Conservation (phyloP, 2,888 invertebrate genomes). For the Cerastis leucographa region DNA sequence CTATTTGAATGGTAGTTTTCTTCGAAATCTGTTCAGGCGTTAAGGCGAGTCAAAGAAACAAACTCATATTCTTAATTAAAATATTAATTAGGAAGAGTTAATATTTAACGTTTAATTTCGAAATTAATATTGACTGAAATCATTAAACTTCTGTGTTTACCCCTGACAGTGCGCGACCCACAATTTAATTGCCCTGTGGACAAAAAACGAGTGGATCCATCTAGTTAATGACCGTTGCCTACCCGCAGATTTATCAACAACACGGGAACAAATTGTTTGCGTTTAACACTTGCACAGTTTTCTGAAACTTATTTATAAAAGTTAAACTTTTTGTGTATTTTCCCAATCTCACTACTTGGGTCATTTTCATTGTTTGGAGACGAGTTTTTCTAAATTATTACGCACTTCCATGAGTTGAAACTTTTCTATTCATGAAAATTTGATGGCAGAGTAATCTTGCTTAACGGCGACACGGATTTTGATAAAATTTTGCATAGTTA, state of each 20-base stretch:
- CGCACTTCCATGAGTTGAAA: not conserved
- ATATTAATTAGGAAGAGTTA: not conserved
- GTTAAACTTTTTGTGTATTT: not conserved
- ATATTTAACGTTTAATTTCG: not conserved
- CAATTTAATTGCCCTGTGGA: slow-evolving; percentile 28
- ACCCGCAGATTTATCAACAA: slow-evolving; percentile 33
- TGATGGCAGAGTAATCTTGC: not conserved
- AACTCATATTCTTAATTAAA: not conserved
- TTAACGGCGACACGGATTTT: not conserved
- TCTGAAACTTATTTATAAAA: not conserved
- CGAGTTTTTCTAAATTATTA: not conserved
- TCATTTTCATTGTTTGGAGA: not conserved
- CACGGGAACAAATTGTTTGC: not conserved
- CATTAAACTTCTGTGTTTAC: not conserved
- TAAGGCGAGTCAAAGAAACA: not conserved
- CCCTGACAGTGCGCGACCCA: not conserved
- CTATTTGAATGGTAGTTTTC: not conserved
- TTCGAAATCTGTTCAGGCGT: not conserved
- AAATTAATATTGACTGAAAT: not conserved
- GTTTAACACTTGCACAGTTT: not conserved
- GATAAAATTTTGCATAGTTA: not conserved
- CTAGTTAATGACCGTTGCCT: slow-evolving; percentile 41
- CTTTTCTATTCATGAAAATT: not conserved
- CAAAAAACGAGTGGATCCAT: slow-evolving; percentile 20
- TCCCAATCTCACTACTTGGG: not conserved